Percentiles rank a stretch among this genome's conserved stretches.
Conservation (phyloP, 1,140 invertebrate genomes). For the Nylanderia fulva region DNA sequence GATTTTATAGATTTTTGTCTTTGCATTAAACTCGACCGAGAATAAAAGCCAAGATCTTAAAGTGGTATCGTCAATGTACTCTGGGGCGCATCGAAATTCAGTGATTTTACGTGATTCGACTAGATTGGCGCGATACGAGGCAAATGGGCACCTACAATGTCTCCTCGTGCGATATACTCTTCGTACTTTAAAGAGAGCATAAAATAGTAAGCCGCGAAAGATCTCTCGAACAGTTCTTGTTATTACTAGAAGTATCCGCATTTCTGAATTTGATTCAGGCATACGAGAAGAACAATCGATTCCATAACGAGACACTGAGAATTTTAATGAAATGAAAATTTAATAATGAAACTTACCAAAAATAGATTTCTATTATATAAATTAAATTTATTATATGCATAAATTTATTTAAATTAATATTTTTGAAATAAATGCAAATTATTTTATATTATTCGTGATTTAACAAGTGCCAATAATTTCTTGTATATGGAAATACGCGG, state of each 20-base stretch:
- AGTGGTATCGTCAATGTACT: background rate
- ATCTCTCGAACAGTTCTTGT: constrained; percentile 14
- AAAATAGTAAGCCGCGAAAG: constrained; percentile 9
- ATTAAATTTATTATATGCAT: no score
- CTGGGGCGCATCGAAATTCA: constrained; percentile 8
- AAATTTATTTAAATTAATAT: no score
- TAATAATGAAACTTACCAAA: background rate
- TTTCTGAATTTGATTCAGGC: constrained; percentile 20
- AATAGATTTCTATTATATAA: background rate
- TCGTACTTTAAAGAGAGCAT: constrained; percentile 7
- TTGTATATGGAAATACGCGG: background rate
- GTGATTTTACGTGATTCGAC: constrained; percentile 32
- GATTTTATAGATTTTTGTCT: background rate
- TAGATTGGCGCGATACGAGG: constrained; percentile 27
- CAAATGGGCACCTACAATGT: background rate
- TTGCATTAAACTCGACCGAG: background rate
- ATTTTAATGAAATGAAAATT: background rate
- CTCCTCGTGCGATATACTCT: background rate
- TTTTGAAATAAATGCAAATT: no score
- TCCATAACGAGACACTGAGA: no score
- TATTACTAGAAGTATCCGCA: constrained; percentile 3
- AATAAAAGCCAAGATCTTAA: background rate
- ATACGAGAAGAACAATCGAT: background rate
- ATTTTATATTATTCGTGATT: no score
- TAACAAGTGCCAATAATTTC: background rate